These are phyloP conservation scores for Sarcophaga rosellei DNA, from an alignment of 2,888 invertebrate genomes.

Conservation along the genomic window DNA sequence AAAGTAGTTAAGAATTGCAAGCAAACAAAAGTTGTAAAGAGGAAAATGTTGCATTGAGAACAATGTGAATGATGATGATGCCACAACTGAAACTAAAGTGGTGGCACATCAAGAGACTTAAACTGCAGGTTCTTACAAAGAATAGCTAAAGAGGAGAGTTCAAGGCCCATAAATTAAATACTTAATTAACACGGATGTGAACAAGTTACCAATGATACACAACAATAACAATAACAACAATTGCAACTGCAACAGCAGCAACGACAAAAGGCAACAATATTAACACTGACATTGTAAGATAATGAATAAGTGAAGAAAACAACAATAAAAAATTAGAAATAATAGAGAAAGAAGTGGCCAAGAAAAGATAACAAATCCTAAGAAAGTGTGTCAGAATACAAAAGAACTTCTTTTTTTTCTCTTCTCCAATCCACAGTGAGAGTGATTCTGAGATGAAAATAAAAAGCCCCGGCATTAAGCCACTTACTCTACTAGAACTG, in stretches of 20 bases:
- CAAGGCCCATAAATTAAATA: constrained; percentile 63
- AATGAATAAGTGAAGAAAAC: constrained; percentile 8
- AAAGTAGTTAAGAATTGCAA: constrained; percentile 42
- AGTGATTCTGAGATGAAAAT: constrained; percentile 52
- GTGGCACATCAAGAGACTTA: constrained; percentile 32
- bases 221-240: neutral
- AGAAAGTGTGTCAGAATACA: constrained; percentile 64
- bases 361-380: constrained; percentile 58
- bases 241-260: neutral
- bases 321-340: constrained; percentile 24
- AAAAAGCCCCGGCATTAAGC: neutral
- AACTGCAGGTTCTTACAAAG: constrained; percentile 32
- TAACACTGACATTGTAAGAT: constrained; percentile 35
- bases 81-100: constrained; percentile 31
- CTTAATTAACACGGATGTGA: constrained; percentile 67
- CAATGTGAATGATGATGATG: neutral
- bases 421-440: constrained; percentile 47
- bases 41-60: too few species aligned
- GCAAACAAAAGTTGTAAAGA: neutral
- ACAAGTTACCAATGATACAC: constrained; percentile 47
- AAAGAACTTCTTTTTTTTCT: constrained; percentile 50
- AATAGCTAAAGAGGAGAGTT: constrained; percentile 55
- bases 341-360: neutral
- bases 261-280: constrained; percentile 25
- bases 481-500: neutral